A percentile compares a stretch with the other conserved stretches of the same genome.
Evolutionary conservation across 2,888 invertebrate species (phyloP).

Genomic region (Uloborus plumipes): DNA sequence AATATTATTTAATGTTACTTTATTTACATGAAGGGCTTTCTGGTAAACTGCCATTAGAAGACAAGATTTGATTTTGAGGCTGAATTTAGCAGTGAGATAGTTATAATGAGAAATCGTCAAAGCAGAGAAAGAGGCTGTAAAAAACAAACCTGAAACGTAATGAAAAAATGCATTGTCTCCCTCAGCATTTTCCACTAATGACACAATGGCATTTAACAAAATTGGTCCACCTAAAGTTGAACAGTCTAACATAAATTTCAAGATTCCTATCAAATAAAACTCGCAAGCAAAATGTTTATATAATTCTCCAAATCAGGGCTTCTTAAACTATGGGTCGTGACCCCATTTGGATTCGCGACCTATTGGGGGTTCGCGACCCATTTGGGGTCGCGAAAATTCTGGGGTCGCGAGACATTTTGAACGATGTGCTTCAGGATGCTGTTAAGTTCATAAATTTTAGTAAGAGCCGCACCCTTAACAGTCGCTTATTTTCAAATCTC

Average conservation of each 20-base stretch:
- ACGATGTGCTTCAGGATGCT: too few species aligned
- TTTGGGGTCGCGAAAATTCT: too few species aligned
- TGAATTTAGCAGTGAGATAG: slow-evolving; percentile 86
- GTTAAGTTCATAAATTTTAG: too few species aligned
- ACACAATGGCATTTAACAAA: slow-evolving; percentile 84
- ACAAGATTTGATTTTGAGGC: slow-evolving; percentile 88
- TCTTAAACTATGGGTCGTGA: too few species aligned
- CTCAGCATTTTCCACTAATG: slow-evolving; percentile 81
- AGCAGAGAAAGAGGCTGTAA: slow-evolving; percentile 80
- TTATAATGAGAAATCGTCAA: slow-evolving; percentile 90
- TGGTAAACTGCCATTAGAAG: slow-evolving; percentile 86
- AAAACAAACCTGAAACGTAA: slow-evolving; percentile 78
- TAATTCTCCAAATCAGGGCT: slow-evolving; percentile 80
- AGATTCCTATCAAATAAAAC: slow-evolving; percentile 86
- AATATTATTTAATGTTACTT: slow-evolving; percentile 72
- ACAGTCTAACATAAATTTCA: slow-evolving; percentile 86
- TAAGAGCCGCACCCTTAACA: too few species aligned
- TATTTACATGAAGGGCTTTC: slow-evolving; percentile 76
- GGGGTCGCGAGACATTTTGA: too few species aligned
- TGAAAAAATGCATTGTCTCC: slow-evolving; percentile 69
- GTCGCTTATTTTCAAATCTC: too few species aligned
- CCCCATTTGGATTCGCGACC: too few species aligned
- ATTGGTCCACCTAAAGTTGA: slow-evolving; percentile 91
- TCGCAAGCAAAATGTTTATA: slow-evolving; percentile 84
- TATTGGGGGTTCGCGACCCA: too few species aligned